These are phyloP conservation scores for Phataginus tricuspis DNA, from an alignment of 2,797 vertebrate species.

Conservation along the genomic window DNA sequence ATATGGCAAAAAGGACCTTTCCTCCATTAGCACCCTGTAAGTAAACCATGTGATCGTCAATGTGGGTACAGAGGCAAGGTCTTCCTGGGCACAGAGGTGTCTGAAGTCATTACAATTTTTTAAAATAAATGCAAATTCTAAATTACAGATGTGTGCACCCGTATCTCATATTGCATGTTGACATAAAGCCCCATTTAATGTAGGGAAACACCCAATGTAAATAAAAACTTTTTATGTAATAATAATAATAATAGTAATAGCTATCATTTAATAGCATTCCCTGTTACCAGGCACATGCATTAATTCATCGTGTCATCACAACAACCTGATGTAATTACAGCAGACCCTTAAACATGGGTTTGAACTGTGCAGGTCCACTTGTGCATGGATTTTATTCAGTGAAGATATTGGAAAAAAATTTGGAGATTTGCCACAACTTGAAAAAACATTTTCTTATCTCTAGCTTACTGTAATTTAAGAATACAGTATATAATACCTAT, in stretches of 20 bases:
- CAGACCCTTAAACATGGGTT: no score
- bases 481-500: no score
- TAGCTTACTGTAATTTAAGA: no score
- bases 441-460: no score
- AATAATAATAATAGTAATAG: not conserved
- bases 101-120: not conserved
- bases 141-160: not conserved
- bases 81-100: not conserved
- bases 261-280: not conserved
- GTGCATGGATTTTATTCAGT: no score
- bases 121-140: not conserved
- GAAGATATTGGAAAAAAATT: no score
- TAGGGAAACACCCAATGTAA: not conserved
- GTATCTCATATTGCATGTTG: not conserved
- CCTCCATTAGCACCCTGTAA: not conserved
- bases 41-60: not conserved
- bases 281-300: not conserved
- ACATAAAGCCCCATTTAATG: not conserved
- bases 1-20: not conserved
- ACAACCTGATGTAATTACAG: not conserved
- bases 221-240: not conserved
- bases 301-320: not conserved
- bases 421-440: no score
- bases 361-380: no score
- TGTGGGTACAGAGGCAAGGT: not conserved